Evolutionary conservation across 2,888 invertebrate species (phyloP).

Genomic region (Eupithecia pulchellata): DNA sequence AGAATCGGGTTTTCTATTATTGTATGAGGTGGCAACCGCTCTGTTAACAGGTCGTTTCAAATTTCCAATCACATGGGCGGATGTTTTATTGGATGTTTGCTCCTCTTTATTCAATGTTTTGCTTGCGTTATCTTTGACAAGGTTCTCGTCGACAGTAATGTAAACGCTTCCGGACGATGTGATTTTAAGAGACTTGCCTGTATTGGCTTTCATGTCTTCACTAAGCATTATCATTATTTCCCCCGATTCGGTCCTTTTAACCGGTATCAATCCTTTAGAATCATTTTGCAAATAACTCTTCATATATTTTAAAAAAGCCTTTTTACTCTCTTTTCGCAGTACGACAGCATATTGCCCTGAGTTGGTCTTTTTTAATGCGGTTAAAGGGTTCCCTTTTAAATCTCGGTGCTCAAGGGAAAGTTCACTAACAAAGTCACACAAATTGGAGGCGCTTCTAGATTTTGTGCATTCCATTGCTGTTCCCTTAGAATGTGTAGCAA

Average conservation of each 20-base stretch:
- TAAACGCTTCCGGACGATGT: slow-evolving; percentile 65
- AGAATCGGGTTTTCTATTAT: slow-evolving; percentile 48
- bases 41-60: slow-evolving; percentile 50
- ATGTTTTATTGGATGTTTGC: slow-evolving; percentile 12
- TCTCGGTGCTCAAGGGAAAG: slow-evolving; percentile 46
- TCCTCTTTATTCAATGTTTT: slow-evolving; percentile 12
- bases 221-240: slow-evolving; percentile 56
- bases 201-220: slow-evolving; percentile 44
- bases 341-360: slow-evolving; percentile 61
- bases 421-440: slow-evolving; percentile 51
- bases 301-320: slow-evolving; percentile 58
- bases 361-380: slow-evolving; percentile 52
- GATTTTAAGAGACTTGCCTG: slow-evolving; percentile 60
- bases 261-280: slow-evolving; percentile 52
- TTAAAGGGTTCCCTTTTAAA: slow-evolving; percentile 47
- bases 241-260: slow-evolving; percentile 56
- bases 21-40: slow-evolving; percentile 56
- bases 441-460: slow-evolving; percentile 57
- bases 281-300: slow-evolving; percentile 54
- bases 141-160: slow-evolving; percentile 54
- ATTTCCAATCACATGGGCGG: slow-evolving; percentile 41
- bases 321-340: slow-evolving; percentile 62
- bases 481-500: not conserved
- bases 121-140: slow-evolving; percentile 44
- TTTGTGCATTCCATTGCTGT: slow-evolving; percentile 42